phyloP scores from a whole-genome alignment of 2,888 invertebrate species.

The Drosophila helvetica region DNA sequence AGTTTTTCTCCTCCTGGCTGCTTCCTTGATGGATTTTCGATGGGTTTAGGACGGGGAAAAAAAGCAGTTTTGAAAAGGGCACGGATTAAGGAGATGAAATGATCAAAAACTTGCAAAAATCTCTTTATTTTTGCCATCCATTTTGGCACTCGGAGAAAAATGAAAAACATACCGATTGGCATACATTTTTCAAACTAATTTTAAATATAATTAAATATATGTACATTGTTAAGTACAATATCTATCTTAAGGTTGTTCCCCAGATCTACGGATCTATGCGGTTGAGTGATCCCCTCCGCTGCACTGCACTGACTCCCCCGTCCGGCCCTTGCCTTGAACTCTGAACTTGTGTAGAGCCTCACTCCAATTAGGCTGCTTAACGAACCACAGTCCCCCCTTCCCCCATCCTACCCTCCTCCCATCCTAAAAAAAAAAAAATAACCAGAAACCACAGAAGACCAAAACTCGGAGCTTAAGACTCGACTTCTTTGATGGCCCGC shows the following conservation, averaged over 20 bases:
- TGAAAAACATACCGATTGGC: background rate
- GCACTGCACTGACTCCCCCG: no score
- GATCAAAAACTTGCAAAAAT: background rate
- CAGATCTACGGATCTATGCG: no score
- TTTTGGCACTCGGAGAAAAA: background rate
- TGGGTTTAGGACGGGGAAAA: background rate
- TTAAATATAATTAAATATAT: no score
- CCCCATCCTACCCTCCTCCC: no score
- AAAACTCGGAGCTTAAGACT: background rate
- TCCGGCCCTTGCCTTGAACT: background rate
- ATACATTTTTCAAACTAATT: no score
- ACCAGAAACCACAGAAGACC: background rate
- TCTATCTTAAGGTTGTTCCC: no score
- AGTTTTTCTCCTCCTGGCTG: slow-evolving; percentile 16
- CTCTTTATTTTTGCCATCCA: background rate
- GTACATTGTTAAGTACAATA: no score
- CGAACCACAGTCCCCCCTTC: no score
- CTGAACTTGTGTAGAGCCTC: slow-evolving; percentile 30
- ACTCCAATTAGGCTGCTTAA: slow-evolving; percentile 66
- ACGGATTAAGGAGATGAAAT: background rate
- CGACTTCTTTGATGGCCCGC: background rate
- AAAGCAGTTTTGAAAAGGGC: background rate
- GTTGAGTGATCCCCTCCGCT: no score
- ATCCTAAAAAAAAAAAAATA: no score
- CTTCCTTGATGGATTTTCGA: slow-evolving; percentile 8